Conservation (phyloP, 2,888 invertebrate genomes). For the Drosophila falleni region DNA sequence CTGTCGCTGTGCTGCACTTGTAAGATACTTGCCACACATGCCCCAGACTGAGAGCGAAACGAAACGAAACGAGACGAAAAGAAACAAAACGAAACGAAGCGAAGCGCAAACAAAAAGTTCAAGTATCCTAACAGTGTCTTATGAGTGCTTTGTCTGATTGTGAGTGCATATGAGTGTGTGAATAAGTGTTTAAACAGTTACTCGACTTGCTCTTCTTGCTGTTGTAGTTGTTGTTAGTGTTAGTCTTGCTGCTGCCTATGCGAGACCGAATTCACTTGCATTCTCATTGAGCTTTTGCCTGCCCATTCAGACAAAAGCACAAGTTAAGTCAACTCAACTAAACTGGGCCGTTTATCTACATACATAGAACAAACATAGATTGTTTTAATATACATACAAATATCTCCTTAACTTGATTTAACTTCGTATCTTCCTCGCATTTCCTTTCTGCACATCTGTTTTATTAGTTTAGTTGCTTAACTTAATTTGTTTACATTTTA, state of each 20-base stretch:
- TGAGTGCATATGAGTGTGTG: constrained; percentile 47
- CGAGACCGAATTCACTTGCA: constrained; percentile 49
- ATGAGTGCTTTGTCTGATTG: constrained; percentile 67
- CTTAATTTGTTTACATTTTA: constrained; percentile 3
- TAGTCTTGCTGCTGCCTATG: constrained; percentile 5
- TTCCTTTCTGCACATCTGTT: background rate
- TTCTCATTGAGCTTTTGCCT: background rate
- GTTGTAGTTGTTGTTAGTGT: constrained; percentile 14
- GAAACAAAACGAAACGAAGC: constrained; percentile 55
- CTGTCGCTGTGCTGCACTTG: constrained; percentile 6
- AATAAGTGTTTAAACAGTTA: constrained; percentile 63
- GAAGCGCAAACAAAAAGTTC: constrained; percentile 62
- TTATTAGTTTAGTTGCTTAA: background rate
- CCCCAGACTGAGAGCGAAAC: constrained; percentile 21
- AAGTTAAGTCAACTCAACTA: constrained; percentile 38
- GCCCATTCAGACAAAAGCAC: constrained; percentile 6
- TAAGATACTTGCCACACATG: constrained; percentile 47
- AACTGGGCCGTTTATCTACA: constrained; percentile 46
- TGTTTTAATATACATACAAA: background rate
- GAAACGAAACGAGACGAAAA: constrained; percentile 35
- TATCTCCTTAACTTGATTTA: constrained; percentile 21
- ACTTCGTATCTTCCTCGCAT: background rate
- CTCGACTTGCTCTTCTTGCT: constrained; percentile 32
- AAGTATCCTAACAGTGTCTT: constrained; percentile 69
- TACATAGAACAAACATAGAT: background rate